Conservation (phyloP, 2,797 vertebrate species). For the Acanthopagrus latus region DNA sequence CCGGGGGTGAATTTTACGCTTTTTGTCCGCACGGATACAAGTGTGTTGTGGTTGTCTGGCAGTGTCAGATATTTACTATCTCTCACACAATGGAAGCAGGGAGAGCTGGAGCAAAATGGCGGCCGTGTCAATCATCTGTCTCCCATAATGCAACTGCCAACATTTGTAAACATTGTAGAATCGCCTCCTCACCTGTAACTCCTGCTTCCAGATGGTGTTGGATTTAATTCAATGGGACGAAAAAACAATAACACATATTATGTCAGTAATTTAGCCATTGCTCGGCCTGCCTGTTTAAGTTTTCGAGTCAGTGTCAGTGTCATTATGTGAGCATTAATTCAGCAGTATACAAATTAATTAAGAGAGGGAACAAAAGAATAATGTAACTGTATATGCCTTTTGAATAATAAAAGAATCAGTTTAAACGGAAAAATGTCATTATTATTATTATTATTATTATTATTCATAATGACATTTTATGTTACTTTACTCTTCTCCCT, state of each 20-base stretch:
- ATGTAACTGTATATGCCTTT: background rate
- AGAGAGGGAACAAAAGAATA: background rate
- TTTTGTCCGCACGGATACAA: slow-evolving; percentile 67
- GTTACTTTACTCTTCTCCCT: background rate
- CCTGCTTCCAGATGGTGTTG: background rate
- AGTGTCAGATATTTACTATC: slow-evolving; percentile 88
- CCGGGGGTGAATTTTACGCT: slow-evolving; percentile 68
- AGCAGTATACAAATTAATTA: background rate
- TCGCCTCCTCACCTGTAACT: background rate
- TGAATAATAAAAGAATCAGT: background rate
- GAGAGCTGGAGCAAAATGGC: slow-evolving; percentile 86
- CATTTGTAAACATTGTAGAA: slow-evolving; percentile 74
- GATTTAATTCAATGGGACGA: background rate
- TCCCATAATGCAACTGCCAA: slow-evolving; percentile 85
- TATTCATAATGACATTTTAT: no score
- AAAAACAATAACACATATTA: no score
- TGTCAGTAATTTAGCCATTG: background rate
- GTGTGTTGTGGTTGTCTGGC: slow-evolving; percentile 84
- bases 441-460: no score
- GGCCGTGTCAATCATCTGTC: slow-evolving; percentile 83
- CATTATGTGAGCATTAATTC: background rate
- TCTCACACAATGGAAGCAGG: slow-evolving; percentile 87
- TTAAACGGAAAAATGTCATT: background rate
- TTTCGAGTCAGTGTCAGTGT: background rate
- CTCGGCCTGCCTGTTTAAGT: no score